Percentiles rank a stretch among this genome's conserved stretches.
These are phyloP conservation scores for Tor tambroides DNA, from an alignment of 2,113 vertebrate species.

Conservation along the genomic window DNA sequence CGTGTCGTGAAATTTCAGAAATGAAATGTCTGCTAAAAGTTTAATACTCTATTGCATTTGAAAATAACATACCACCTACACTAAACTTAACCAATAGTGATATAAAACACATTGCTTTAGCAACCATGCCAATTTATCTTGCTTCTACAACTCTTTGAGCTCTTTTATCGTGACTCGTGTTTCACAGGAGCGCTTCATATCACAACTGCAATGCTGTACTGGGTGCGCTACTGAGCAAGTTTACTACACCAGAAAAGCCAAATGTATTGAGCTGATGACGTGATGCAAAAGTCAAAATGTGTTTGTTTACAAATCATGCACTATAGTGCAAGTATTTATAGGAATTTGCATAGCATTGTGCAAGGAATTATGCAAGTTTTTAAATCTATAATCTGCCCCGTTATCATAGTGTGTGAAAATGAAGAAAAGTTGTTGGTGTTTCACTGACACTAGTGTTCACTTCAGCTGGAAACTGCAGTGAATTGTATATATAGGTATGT, in stretches of 20 bases:
- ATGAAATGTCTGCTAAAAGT: no score
- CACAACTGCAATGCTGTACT: neutral
- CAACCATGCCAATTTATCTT: neutral
- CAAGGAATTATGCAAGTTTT: neutral
- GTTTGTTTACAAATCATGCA: neutral
- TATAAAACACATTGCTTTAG: neutral
- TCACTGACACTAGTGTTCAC: neutral
- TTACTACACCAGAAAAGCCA: neutral
- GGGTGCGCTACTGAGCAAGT: neutral
- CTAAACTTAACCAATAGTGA: neutral
- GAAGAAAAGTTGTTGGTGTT: neutral
- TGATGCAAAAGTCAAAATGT: neutral
- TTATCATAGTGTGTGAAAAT: neutral
- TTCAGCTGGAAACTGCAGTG: neutral
- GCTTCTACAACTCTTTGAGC: neutral
- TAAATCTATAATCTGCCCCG: neutral
- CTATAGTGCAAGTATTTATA: neutral
- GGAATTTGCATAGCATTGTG: neutral
- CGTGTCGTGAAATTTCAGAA: neutral
- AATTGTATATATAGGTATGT: neutral
- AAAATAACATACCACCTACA: neutral
- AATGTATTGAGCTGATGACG: neutral
- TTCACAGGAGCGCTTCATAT: neutral
- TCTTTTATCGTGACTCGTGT: neutral
- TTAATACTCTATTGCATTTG: neutral